phyloP scores from a whole-genome alignment of 2,888 invertebrate genomes.

The Eledona agricola region DNA sequence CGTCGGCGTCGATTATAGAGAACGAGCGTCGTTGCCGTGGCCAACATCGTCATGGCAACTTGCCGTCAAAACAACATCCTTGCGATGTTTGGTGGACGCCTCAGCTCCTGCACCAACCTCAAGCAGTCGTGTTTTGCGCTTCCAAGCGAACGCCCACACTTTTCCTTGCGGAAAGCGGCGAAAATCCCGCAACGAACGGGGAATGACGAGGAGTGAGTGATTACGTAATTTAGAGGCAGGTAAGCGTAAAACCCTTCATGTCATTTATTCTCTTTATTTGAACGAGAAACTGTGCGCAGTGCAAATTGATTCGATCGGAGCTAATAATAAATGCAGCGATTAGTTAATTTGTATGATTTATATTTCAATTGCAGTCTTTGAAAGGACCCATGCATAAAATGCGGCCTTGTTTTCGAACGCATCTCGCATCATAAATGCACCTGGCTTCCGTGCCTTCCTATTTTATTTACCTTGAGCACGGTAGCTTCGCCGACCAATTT shows the following conservation, averaged over 20 bases:
- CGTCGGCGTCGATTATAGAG: constrained; percentile 15
- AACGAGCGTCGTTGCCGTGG: constrained; percentile 4
- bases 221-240: too few relatives aligned
- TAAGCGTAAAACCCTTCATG: too few relatives aligned
- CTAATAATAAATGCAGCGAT: constrained; percentile 5
- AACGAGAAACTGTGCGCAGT: too few relatives aligned
- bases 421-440: constrained; percentile 3
- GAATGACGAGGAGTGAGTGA: too few relatives aligned
- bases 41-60: constrained; percentile 33
- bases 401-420: constrained; percentile 13
- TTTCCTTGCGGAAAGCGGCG: too few relatives aligned
- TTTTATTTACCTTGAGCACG: constrained; percentile 14
- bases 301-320: neutral
- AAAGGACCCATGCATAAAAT: constrained; percentile 7
- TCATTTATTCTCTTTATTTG: too few relatives aligned
- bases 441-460: constrained; percentile 6
- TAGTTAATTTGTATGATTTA: constrained; percentile 2
- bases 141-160: constrained; percentile 1
- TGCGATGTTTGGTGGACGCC: constrained; percentile 11
- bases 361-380: constrained; percentile 5
- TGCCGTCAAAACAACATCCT: constrained; percentile 34
- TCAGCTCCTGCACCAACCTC: neutral
- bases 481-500: constrained; percentile 13
- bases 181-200: too few relatives aligned
- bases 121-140: constrained; percentile 15